Percentiles rank a stretch among this genome's conserved stretches.
These are phyloP conservation scores for Nasonia giraulti DNA, from an alignment of 1,140 invertebrate species.

Conservation along the genomic window DNA sequence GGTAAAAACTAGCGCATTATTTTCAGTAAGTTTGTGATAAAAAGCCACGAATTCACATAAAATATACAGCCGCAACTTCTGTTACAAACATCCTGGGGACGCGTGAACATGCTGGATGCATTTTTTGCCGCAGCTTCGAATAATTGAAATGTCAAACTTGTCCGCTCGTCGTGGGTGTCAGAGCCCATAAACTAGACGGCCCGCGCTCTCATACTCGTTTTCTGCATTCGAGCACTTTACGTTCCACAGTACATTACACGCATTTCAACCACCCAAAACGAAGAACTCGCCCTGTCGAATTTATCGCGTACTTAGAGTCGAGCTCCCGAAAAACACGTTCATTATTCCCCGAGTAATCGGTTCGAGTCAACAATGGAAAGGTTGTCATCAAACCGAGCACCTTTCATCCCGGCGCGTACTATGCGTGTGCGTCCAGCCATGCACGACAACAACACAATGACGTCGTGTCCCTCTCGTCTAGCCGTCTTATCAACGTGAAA, in stretches of 20 bases:
- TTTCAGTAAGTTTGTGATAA: too few species aligned
- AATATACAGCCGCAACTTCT: too few species aligned
- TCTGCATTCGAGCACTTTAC: background rate
- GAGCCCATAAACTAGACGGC: background rate
- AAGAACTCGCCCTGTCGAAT: background rate
- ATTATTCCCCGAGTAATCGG: background rate
- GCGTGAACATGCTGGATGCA: too few species aligned
- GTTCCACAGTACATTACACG: background rate
- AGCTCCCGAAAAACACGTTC: background rate
- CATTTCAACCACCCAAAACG: background rate
- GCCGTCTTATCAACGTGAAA: slow-evolving; percentile 32
- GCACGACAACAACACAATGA: background rate
- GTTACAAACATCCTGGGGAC: too few species aligned
- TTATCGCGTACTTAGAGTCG: background rate
- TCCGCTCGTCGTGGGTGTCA: too few species aligned
- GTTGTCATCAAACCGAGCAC: slow-evolving; percentile 29
- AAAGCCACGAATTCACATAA: too few species aligned
- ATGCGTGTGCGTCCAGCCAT: background rate
- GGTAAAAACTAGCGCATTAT: too few species aligned
- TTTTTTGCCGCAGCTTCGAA: too few species aligned
- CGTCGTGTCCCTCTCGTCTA: background rate
- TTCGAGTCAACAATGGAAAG: background rate
- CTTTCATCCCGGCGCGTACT: background rate
- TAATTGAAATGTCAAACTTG: too few species aligned
- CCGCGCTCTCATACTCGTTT: too few species aligned